phyloP scores from a whole-genome alignment of 2,888 invertebrate species.

The Epinotia ramella region DNA sequence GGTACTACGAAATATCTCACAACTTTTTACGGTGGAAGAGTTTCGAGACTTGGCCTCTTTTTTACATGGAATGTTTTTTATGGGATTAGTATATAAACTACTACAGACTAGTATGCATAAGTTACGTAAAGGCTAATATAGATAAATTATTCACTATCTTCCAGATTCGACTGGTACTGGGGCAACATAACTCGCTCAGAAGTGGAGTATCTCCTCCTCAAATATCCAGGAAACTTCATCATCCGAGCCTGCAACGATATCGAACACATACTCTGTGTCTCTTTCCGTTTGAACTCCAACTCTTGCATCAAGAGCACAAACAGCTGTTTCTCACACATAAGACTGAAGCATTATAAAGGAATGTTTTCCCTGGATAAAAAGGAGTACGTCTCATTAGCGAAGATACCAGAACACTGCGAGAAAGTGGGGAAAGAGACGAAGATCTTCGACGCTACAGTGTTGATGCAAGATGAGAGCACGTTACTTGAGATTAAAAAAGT shows the following conservation, averaged over 20 bases:
- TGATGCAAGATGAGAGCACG: conserved; percentile 14
- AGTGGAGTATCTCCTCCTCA: conserved; percentile 28
- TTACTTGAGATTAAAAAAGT: conserved; percentile 10
- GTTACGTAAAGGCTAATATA: too few species aligned
- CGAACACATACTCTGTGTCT: conserved; percentile 17
- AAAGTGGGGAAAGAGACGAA: conserved; percentile 9
- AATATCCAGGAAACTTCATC: conserved; percentile 19
- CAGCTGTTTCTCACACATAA: conserved; percentile 21
- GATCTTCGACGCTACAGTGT: conserved; percentile 7
- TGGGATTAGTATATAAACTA: too few species aligned
- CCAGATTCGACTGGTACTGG: conserved; percentile 31
- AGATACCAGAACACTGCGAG: conserved; percentile 18
- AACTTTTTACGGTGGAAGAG: too few species aligned
- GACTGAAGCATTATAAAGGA: conserved; percentile 19
- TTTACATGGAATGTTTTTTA: too few species aligned
- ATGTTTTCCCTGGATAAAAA: conserved; percentile 15
- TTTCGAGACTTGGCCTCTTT: too few species aligned
- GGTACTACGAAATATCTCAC: too few species aligned
- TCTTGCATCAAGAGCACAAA: background rate
- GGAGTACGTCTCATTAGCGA: conserved; percentile 10
- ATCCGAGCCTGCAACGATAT: conserved; percentile 19
- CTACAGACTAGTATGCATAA: too few species aligned
- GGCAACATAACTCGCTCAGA: conserved; percentile 16
- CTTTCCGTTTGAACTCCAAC: conserved; percentile 10
- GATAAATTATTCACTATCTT: background rate